These are phyloP conservation scores for Zootermopsis nevadensis DNA, from an alignment of 2,888 invertebrate species.

Conservation along the genomic window DNA sequence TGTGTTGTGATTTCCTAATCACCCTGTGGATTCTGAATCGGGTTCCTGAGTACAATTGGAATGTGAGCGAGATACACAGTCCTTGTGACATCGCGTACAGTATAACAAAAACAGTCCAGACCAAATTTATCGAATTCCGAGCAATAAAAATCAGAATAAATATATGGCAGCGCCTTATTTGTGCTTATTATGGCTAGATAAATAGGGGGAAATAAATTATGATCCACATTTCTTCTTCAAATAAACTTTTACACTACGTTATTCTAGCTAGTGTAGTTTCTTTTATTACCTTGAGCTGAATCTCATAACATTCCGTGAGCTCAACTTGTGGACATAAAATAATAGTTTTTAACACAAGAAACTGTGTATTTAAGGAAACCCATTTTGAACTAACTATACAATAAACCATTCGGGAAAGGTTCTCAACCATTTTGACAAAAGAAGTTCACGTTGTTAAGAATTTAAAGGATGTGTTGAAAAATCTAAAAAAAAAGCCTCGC, in stretches of 20 bases:
- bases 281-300: background rate
- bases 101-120: background rate
- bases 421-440: background rate
- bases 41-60: background rate
- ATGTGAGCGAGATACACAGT: background rate
- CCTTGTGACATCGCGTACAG: background rate
- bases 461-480: background rate
- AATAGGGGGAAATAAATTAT: background rate
- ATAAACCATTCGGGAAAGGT: background rate
- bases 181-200: constrained; percentile 11
- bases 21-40: background rate
- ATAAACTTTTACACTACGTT: background rate
- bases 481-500: too few relatives aligned
- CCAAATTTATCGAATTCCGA: background rate
- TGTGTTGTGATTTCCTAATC: background rate
- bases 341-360: constrained; percentile 2
- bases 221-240: background rate
- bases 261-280: background rate
- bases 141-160: background rate
- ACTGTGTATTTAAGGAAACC: background rate
- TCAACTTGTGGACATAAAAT: background rate
- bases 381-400: background rate
- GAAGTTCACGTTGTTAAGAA: background rate
- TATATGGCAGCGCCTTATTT: background rate
- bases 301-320: background rate